phyloP scores from a whole-genome alignment of 2,113 vertebrate genomes.

The Odocoileus virginianus region DNA sequence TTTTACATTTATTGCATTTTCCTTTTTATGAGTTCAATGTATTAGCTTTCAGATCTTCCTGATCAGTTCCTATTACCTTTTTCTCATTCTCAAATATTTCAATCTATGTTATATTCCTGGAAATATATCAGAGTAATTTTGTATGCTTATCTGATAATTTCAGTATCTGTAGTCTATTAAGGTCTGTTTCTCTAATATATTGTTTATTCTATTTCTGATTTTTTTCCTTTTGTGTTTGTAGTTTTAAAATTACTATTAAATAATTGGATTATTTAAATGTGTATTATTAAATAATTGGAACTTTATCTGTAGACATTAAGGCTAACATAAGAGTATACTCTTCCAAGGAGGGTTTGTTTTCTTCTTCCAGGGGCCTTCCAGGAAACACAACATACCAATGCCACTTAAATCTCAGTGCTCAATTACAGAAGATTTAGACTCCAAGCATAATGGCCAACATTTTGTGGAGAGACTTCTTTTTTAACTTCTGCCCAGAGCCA shows the following conservation, averaged over 20 bases:
- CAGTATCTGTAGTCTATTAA: background rate
- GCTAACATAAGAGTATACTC: background rate
- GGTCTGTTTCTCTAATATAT: background rate
- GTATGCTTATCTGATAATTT: background rate
- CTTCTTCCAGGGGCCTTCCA: background rate
- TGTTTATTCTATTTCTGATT: background rate
- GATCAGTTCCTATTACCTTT: background rate
- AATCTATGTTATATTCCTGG: background rate
- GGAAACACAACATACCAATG: background rate
- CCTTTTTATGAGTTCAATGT: background rate
- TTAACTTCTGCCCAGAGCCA: background rate
- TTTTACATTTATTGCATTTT: conserved; percentile 31
- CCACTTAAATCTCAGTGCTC: background rate
- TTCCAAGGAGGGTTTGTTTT: background rate
- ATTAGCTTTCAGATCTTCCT: conserved; percentile 10
- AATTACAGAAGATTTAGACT: background rate
- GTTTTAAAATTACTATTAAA: background rate
- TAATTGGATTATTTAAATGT: background rate
- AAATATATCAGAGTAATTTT: background rate
- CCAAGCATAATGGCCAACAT: background rate
- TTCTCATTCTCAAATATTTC: background rate
- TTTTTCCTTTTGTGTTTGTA: background rate
- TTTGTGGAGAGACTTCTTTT: background rate
- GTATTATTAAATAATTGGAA: background rate
- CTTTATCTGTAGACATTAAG: background rate